phyloP scores from a whole-genome alignment of 2,113 vertebrate genomes.

The Ifrita kowaldi region DNA sequence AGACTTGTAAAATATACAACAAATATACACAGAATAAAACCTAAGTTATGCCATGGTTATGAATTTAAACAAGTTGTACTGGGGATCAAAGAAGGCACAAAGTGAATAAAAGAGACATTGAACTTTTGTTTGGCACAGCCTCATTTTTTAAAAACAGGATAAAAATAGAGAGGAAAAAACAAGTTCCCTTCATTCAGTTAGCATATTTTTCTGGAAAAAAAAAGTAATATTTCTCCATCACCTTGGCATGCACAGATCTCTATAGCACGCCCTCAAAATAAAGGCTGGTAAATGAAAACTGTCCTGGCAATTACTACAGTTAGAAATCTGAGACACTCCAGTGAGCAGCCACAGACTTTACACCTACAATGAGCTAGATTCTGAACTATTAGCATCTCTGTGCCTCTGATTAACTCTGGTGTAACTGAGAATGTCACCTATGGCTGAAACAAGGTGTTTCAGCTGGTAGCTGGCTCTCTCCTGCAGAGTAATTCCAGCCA shows the following conservation, averaged over 20 bases:
- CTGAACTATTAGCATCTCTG: not conserved
- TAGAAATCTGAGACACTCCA: not conserved
- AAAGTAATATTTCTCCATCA: not conserved
- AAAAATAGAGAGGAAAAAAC: not conserved
- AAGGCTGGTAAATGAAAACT: not conserved
- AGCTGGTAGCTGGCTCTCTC: not conserved
- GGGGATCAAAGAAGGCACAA: not conserved
- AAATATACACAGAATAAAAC: not conserved
- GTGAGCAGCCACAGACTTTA: not conserved
- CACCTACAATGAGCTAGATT: not conserved
- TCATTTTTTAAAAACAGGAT: not conserved
- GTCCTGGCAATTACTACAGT: not conserved
- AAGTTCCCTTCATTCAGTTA: not conserved
- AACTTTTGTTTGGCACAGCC: not conserved
- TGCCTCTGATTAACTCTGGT: not conserved
- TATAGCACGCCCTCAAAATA: not conserved
- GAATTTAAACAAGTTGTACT: not conserved
- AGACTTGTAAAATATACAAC: not conserved
- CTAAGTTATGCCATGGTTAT: not conserved
- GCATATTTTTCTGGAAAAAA: not conserved
- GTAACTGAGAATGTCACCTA: not conserved
- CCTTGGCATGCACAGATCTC: not conserved
- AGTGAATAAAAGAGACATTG: not conserved
- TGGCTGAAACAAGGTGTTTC: not conserved
- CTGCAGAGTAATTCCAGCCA: not conserved